phyloP scores from a whole-genome alignment of 2,888 invertebrate species.

The Abrostola tripartita region DNA sequence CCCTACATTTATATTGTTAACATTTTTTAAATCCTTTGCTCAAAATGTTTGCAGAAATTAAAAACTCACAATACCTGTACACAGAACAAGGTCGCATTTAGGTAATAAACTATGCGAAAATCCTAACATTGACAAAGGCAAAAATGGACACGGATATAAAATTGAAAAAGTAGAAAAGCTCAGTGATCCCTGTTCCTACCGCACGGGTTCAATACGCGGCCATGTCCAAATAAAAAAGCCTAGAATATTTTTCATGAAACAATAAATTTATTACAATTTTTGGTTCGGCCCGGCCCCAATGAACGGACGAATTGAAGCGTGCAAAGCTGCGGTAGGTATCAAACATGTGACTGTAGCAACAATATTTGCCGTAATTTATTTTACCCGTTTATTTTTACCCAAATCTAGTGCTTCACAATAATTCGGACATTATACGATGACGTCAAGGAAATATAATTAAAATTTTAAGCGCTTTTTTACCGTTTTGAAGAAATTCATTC shows the following conservation, averaged over 20 bases:
- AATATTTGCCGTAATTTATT: constrained; percentile 5
- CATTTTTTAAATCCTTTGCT: constrained; percentile 7
- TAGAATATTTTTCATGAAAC: constrained; percentile 40
- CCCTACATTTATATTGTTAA: not conserved
- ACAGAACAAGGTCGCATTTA: constrained; percentile 10
- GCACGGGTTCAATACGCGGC: constrained; percentile 37
- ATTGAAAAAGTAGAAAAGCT: constrained; percentile 35
- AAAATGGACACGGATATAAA: constrained; percentile 16
- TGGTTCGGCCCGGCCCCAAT: constrained; percentile 18
- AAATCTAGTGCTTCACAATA: not conserved
- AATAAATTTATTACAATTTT: constrained; percentile 36
- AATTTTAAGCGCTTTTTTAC: too few species aligned
- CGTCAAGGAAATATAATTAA: too few species aligned
- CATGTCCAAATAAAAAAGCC: constrained; percentile 29
- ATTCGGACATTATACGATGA: too few species aligned
- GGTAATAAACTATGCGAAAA: constrained; percentile 13
- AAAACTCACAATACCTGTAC: constrained; percentile 9
- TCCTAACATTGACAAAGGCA: constrained; percentile 15
- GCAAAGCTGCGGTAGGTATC: constrained; percentile 25
- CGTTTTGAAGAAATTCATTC: too few species aligned
- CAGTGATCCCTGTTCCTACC: constrained; percentile 35
- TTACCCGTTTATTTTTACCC: not conserved
- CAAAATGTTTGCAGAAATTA: constrained; percentile 11
- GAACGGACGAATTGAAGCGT: constrained; percentile 32
- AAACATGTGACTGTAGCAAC: constrained; percentile 20